Evolutionary conservation across 2,797 vertebrate species (phyloP), one percentile per base, ranked within the genome.

Genomic region (Pangasius sanitwongsei): DNA sequence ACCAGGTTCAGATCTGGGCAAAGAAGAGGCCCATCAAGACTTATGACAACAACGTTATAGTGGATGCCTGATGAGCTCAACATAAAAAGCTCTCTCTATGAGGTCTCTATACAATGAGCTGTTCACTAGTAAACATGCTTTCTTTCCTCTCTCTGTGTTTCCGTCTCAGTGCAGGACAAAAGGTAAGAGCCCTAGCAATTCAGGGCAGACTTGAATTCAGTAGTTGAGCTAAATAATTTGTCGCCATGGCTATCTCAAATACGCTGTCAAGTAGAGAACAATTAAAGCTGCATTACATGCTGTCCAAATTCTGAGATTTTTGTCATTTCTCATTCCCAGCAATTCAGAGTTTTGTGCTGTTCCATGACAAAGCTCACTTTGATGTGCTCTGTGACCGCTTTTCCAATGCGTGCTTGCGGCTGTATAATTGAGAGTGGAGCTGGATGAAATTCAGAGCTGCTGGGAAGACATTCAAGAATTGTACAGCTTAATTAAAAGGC

Each of bases 101-200:
- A 31, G 31, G 92, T 93, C 94, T 93, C 91, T 89, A 93, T 86
- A 93, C 96, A 97, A 98, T 96, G 96, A 97, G 95, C 92, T 72
- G 81, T 95, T 96, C 94, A 92, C 94, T 95, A 94, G 93, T 96
- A 97, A 97, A 96, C 95, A 95, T 92, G 93, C 94, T 95, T 94
- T 93, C 93, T 57, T 95, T 94, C 93, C 44, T 0, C 93, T 77
- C 90, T 87, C 88, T 93, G 83, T 91, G 91, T 97, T 97, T 97
- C 95, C 91, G 65, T 96, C 93, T 95, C 94, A 94, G 89, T 94
- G 94, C 93, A 94, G 94, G 95, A 97, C 95, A 97, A 97, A 97
- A 89, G 93, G 57, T 78, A 89, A 95, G 81, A 63, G 92, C 90
- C 92, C 89, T 91, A 94, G 92, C 91, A 96, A 95, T 97, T 97